These are phyloP conservation scores for Trichomycterus rosablanca DNA, from an alignment of 2,113 vertebrate species.

Conservation along the genomic window DNA sequence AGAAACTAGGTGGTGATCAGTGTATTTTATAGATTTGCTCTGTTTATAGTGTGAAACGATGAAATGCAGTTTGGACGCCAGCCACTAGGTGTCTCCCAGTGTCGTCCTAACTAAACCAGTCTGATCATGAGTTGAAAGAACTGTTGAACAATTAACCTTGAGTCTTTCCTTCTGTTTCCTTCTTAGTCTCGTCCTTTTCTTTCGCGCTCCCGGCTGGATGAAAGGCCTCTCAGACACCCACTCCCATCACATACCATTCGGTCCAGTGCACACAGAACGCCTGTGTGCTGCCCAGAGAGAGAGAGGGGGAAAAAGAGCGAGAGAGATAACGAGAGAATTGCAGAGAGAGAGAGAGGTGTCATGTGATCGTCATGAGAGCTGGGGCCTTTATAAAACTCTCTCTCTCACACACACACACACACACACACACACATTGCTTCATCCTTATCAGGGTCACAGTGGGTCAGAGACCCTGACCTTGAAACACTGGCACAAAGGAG, in stretches of 20 bases:
- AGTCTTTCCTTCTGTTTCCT: slow-evolving; percentile 54
- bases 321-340: slow-evolving; percentile 24
- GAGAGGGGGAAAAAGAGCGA: slow-evolving; percentile 6
- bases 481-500: too few species aligned
- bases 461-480: too few species aligned
- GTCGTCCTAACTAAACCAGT: too few species aligned
- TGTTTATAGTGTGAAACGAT: too few species aligned
- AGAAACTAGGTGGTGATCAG: too few species aligned
- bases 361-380: slow-evolving; percentile 71
- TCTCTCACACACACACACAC: slow-evolving; percentile 50
- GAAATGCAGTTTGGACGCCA: too few species aligned
- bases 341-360: slow-evolving; percentile 51
- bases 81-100: too few species aligned
- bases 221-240: slow-evolving; percentile 74
- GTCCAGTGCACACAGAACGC: slow-evolving; percentile 74
- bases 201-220: slow-evolving; percentile 63
- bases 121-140: too few species aligned
- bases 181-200: background rate
- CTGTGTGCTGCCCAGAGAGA: slow-evolving; percentile 61
- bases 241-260: slow-evolving; percentile 72
- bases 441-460: too few species aligned
- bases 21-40: too few species aligned
- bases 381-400: slow-evolving; percentile 54
- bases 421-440: slow-evolving; percentile 14
- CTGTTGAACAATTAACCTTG: slow-evolving; percentile 75